Evolutionary conservation across 1,140 invertebrate genomes (phyloP).

Genomic region (Aphelenchoides fujianensis): DNA sequence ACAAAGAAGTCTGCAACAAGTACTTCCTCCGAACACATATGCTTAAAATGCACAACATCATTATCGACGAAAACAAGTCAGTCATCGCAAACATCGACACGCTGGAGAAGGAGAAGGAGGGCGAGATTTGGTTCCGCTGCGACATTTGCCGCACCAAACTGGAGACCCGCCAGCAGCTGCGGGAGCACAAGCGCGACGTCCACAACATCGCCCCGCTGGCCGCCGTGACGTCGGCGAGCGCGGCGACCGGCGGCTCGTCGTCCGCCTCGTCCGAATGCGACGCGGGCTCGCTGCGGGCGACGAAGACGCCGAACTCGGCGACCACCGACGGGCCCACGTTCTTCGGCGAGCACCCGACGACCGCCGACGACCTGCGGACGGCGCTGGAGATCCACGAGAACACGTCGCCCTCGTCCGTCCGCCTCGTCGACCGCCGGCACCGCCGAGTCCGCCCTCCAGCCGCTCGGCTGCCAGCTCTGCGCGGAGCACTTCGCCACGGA

Average conservation of each 20-base stretch:
- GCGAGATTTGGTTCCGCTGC: constrained; percentile 52
- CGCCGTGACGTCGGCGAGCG: not conserved
- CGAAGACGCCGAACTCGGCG: not conserved
- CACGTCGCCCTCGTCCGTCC: too few species aligned
- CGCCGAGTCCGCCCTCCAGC: too few species aligned
- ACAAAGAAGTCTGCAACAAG: too few species aligned
- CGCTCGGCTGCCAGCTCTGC: too few species aligned
- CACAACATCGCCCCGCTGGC: constrained; percentile 39
- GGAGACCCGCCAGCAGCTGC: constrained; percentile 42
- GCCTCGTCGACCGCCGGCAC: too few species aligned
- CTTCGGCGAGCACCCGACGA: too few species aligned
- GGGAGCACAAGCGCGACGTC: too few species aligned
- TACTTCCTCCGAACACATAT: constrained; percentile 99
- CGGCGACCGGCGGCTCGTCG: not conserved
- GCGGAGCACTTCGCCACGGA: too few species aligned
- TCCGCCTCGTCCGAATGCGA: too few species aligned
- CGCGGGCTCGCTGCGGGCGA: not conserved
- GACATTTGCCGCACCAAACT: constrained; percentile 51
- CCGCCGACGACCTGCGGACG: too few species aligned
- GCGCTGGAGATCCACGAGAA: too few species aligned
- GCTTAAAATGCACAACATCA: constrained; percentile 98
- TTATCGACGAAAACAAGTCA: constrained; percentile 69
- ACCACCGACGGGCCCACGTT: too few species aligned
- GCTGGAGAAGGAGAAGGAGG: constrained; percentile 51
- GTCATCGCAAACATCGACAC: constrained; percentile 62